Percentiles rank a stretch among this genome's conserved stretches.
Conservation (phyloP, 2,888 invertebrate genomes). For the Dynastes tityus region DNA sequence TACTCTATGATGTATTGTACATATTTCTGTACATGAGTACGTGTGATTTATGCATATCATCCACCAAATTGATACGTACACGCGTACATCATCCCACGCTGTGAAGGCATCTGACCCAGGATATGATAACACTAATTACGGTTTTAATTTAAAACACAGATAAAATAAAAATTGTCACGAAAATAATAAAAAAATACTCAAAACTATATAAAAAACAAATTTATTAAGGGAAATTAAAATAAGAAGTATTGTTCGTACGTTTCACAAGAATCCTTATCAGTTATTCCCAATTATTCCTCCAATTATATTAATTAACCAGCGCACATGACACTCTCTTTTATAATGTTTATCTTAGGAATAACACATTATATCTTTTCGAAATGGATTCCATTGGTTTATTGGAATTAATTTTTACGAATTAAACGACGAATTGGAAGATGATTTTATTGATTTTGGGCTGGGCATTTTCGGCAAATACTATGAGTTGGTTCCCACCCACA, state of each 20-base stretch:
- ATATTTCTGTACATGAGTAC: no score
- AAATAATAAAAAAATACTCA: conserved; percentile 15
- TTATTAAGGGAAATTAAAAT: conserved; percentile 2
- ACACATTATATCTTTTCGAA: not conserved
- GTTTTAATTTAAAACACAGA: conserved; percentile 11
- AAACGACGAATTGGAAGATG: not conserved
- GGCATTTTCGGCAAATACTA: not conserved
- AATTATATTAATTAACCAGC: conserved; percentile 7
- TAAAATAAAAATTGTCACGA: not conserved
- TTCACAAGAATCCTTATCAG: conserved; percentile 11
- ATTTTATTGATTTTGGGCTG: not conserved
- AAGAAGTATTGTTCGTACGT: conserved; percentile 15
- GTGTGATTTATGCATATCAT: not conserved
- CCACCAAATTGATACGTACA: not conserved
- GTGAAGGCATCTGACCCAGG: conserved; percentile 37
- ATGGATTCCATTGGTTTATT: conserved; percentile 8
- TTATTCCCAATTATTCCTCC: not conserved
- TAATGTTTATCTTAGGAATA: no score
- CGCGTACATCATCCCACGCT: conserved; percentile 24
- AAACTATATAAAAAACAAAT: not conserved
- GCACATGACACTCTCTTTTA: not conserved
- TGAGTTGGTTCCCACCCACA: not conserved
- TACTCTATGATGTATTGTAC: no score
- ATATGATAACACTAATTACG: conserved; percentile 34
- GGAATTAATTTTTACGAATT: not conserved